Conservation (phyloP, 2,113 vertebrate genomes). For the Furnarius figulus region DNA sequence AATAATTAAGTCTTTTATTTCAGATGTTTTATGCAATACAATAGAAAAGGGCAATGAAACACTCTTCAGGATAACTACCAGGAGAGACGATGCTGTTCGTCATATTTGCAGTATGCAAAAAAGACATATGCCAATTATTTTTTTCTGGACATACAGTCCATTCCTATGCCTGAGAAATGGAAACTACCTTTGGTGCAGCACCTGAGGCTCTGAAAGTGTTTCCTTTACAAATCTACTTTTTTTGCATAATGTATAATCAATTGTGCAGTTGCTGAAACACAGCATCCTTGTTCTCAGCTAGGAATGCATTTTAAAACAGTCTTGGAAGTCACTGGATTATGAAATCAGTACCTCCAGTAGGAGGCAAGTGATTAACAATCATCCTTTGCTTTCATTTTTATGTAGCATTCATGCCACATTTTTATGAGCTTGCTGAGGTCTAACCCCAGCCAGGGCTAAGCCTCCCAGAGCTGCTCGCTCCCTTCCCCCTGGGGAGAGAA, state of each 20-base stretch:
- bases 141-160: not conserved
- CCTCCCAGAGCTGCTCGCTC: not conserved
- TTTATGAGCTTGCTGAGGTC: not conserved
- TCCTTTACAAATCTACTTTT: conserved; percentile 23
- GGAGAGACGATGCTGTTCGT: not conserved
- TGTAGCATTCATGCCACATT: not conserved
- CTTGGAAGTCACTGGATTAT: not conserved
- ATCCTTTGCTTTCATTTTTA: not conserved
- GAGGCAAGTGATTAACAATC: not conserved
- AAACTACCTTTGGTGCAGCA: conserved; percentile 7
- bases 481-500: not conserved
- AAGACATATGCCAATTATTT: not conserved
- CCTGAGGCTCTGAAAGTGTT: not conserved
- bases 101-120: not conserved
- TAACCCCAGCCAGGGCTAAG: not conserved
- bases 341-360: not conserved
- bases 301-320: conserved; percentile 19
- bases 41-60: not conserved
- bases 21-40: not conserved
- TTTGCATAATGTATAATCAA: not conserved
- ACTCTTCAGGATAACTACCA: not conserved
- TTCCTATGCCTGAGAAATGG: conserved; percentile 40
- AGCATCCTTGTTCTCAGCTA: not conserved
- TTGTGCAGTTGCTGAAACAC: conserved; percentile 22
- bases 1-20: not conserved